Base-by-base conservation (phyloP, 2,888 invertebrate species). In the Anthrax anthrax region DNA sequence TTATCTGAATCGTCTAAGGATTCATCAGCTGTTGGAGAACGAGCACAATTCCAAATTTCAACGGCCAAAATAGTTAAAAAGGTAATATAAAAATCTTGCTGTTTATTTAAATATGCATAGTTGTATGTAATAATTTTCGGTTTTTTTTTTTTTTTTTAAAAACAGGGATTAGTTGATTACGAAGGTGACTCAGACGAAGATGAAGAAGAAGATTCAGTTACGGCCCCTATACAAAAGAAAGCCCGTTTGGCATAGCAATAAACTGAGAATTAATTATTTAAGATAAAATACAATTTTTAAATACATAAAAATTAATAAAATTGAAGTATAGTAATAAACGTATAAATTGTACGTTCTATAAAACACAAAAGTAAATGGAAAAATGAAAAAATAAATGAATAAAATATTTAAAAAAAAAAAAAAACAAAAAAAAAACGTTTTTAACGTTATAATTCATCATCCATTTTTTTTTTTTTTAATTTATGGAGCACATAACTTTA, bases 141-240 rank as follows among this genome's bases (percentile, higher is more conserved):
- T n/a, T n/a, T n/a, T n/a, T n/a, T n/a, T n/a, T n/a, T 18, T 39
- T 14, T n/a, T 34, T 14, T 27, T 12, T 13, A 27, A 43, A 51
- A 41, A 2, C 65, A 88, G 88, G 89, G 91, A 56, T 75, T 96
- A 61, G 96, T 96, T 52, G 96, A 96, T 70, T 96, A 96, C 62
- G 95, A 96, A 65, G 95, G 90, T 47, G 95, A 96, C 70, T 95
- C 94, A 1, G 95, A 96, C 60, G 95, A 95, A 60, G 91, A 91
- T 49, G 90, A 90, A 50, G 87, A 88, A 52, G 81, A 82, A 32
- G 65, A 65, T 32, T 61, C 64, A 51, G 62, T 60, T 40, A 52
- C 52, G 39, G 55, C 62, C 49, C 68, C 66, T 51, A 60, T 62
- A 58, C 62, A 64, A 57, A 69, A 69, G 54, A 67, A 69, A 53